phyloP scores from a whole-genome alignment of 2,797 vertebrate species.

The Fundulus diaphanus region DNA sequence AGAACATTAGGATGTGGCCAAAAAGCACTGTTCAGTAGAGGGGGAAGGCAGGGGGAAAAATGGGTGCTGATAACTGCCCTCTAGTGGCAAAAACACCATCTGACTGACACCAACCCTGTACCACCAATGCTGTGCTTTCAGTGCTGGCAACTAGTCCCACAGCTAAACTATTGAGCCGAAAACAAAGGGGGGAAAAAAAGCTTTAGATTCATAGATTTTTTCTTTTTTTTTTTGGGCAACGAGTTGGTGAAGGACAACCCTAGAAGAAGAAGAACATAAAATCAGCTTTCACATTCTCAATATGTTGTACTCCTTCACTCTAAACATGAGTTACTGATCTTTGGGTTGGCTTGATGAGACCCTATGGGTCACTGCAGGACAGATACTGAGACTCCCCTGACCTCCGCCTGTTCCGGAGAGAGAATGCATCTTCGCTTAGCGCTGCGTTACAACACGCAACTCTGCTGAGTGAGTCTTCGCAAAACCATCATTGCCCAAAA shows the following conservation, averaged over 20 bases:
- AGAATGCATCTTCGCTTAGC: conserved; percentile 46
- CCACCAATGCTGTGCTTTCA: conserved; percentile 49
- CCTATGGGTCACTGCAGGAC: conserved; percentile 28
- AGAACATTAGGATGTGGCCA: conserved; percentile 40
- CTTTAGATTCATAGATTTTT: not conserved
- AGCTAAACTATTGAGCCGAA: conserved; percentile 28
- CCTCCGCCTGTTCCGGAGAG: conserved; percentile 44
- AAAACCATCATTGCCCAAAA: conserved; percentile 44
- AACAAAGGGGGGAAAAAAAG: conserved; percentile 17
- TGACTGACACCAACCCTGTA: conserved; percentile 49
- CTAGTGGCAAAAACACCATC: conserved; percentile 48
- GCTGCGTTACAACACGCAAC: conserved; percentile 73
- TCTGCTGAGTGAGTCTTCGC: conserved; percentile 45
- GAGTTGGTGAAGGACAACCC: conserved; percentile 39
- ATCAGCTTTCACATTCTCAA: conserved; percentile 12
- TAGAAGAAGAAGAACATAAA: conserved; percentile 16
- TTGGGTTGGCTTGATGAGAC: conserved; percentile 64
- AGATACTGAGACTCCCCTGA: conserved; percentile 44
- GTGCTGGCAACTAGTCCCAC: conserved; percentile 29
- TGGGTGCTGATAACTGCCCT: conserved; percentile 53
- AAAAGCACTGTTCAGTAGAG: conserved; percentile 35
- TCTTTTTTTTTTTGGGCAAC: conserved; percentile 42
- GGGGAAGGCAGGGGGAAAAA: conserved; percentile 38
- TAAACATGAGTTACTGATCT: conserved; percentile 55
- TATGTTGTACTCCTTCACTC: conserved; percentile 20